Conservation (phyloP, 2,888 invertebrate genomes). For the Temnothorax unifasciatus region DNA sequence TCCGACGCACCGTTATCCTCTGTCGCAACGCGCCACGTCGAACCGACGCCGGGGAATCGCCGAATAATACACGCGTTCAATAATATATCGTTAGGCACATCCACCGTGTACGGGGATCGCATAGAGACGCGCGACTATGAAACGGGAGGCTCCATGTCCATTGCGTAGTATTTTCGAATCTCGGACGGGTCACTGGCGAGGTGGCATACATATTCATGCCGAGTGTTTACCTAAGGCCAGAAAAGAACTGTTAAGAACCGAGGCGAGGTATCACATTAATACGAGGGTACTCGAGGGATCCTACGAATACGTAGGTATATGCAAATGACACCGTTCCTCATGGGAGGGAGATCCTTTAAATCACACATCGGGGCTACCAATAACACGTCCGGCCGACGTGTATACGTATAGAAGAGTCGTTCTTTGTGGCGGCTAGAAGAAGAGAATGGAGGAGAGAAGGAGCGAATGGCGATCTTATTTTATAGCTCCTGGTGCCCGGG, state of each 20-base stretch:
- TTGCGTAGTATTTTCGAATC: conserved; percentile 45
- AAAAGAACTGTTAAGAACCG: conserved; percentile 77
- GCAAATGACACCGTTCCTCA: conserved; percentile 74
- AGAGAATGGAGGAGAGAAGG: background rate
- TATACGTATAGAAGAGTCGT: background rate
- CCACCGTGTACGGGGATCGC: background rate
- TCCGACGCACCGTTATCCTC: conserved; percentile 24
- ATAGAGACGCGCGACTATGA: background rate
- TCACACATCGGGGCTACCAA: conserved; percentile 75
- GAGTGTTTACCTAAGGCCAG: conserved; percentile 77
- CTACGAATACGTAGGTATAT: conserved; percentile 77
- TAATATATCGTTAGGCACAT: conserved; percentile 37
- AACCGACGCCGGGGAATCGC: background rate
- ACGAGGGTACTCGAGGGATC: conserved; percentile 73
- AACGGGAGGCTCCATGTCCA: conserved; percentile 22
- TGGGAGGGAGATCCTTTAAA: conserved; percentile 70
- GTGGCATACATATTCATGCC: conserved; percentile 75
- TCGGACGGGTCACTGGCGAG: conserved; percentile 67
- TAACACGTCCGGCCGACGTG: conserved; percentile 66
- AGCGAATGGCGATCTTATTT: conserved; percentile 32
- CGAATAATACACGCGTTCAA: conserved; percentile 42
- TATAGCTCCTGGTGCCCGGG: conserved; percentile 8
- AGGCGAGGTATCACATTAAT: conserved; percentile 77
- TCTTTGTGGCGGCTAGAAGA: conserved; percentile 17
- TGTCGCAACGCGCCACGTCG: background rate